A percentile compares a stretch with the other conserved stretches of the same genome.
These are phyloP conservation scores for Acrobasis suavella DNA, from an alignment of 2,888 invertebrate genomes.

Conservation along the genomic window DNA sequence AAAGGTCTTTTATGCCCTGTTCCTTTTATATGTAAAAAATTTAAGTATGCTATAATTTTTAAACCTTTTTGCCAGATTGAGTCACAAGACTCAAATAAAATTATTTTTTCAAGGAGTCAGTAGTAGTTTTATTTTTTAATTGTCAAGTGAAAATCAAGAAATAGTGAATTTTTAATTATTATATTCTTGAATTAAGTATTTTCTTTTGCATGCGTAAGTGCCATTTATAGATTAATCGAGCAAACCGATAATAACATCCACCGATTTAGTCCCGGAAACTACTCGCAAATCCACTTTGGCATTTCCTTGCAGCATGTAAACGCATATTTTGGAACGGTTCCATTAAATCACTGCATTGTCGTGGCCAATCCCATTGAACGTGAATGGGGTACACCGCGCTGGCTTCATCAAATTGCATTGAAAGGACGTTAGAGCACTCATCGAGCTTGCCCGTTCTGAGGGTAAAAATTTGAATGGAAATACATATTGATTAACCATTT, in stretches of 20 bases:
- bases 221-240: neutral
- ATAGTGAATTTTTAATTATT: too few relatives aligned
- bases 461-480: slow-evolving; percentile 81
- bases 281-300: slow-evolving; percentile 36
- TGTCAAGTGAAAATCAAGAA: too few relatives aligned
- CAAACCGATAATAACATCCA: neutral
- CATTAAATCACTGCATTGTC: slow-evolving; percentile 75
- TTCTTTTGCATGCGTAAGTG: too few relatives aligned
- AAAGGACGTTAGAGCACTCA: slow-evolving; percentile 76
- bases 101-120: too few relatives aligned
- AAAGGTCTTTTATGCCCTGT: too few relatives aligned
- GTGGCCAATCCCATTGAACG: slow-evolving; percentile 69
- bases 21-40: too few relatives aligned
- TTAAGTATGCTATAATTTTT: too few relatives aligned
- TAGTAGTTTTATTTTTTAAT: too few relatives aligned
- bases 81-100: too few relatives aligned
- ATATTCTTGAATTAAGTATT: too few relatives aligned
- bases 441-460: slow-evolving; percentile 65
- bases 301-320: slow-evolving; percentile 40
- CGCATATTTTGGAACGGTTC: slow-evolving; percentile 61
- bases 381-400: slow-evolving; percentile 67
- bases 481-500: slow-evolving; percentile 31
- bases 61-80: too few relatives aligned
- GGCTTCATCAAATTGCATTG: slow-evolving; percentile 80
- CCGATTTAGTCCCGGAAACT: slow-evolving; percentile 16